Evolutionary conservation across 2,113 vertebrate species (phyloP).

Genomic region (Grammomys dolichurus): DNA sequence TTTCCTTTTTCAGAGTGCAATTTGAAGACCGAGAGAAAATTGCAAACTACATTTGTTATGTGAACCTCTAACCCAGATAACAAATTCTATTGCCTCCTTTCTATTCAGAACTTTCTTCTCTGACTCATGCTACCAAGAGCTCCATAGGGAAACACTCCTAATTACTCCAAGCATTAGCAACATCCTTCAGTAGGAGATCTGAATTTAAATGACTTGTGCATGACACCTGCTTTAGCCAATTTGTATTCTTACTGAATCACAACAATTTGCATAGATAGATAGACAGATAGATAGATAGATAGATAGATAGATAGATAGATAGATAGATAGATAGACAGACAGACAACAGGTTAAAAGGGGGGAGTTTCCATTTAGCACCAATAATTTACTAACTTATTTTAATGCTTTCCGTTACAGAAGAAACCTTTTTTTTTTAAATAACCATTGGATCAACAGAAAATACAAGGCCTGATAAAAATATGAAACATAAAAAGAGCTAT

Average conservation of each 20-base stretch:
- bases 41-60: conserved; percentile 64
- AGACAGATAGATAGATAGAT: background rate
- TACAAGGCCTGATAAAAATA: conserved; percentile 41
- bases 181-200: conserved; percentile 32
- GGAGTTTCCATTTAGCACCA: conserved; percentile 27
- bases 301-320: background rate
- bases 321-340: background rate
- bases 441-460: background rate
- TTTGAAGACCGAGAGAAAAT: conserved; percentile 67
- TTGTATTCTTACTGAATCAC: conserved; percentile 46
- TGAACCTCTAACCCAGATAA: conserved; percentile 67
- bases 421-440: conserved; percentile 25
- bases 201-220: conserved; percentile 72
- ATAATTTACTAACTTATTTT: background rate
- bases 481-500: background rate
- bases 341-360: background rate
- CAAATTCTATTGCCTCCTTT: conserved; percentile 55
- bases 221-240: conserved; percentile 59
- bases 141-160: conserved; percentile 69
- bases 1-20: conserved; percentile 59
- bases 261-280: background rate
- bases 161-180: conserved; percentile 56
- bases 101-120: conserved; percentile 59
- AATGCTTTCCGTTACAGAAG: background rate
- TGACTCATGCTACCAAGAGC: conserved; percentile 51